Evolutionary conservation across 2,113 vertebrate species (phyloP), one percentile per base, ranked within the genome.

Genomic region (Gorsachius goisagi): DNA sequence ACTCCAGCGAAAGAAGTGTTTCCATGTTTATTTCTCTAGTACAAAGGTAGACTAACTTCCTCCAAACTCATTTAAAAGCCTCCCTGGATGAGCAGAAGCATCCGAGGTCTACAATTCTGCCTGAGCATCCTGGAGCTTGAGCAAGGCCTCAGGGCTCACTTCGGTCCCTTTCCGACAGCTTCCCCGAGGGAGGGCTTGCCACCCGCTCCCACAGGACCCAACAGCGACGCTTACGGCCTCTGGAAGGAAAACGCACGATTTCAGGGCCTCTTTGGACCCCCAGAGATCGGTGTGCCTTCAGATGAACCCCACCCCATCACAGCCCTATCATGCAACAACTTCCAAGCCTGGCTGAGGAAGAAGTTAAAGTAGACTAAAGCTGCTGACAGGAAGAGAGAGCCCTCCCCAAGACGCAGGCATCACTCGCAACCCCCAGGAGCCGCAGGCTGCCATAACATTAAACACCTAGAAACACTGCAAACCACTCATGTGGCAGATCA

Each of bases 201-300:
- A 27, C 23, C n/a, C 3, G 4, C 72, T 88, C 33, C 30, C 23
- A 11, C 20, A 6, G 17, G 27, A 26, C 20, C 47, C 18, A 10
- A 6, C 39, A 26, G 35, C 2, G 2, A 52, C 2, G 4, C 55
- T 44, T 15, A 15, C 0, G 4, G 71, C 19, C 56, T 11, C 44
- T 33, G 41, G 15, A 35, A 75, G 49, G 45, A 63, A 30, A 49
- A 24, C 1, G 5, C 26, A 22, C 2, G 9, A 22, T 9, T 53
- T n/a, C 14, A 8, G 30, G 47, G 33, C 23, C 39, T 47, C 44
- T 62, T 23, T 21, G 28, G 72, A 20, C 19, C 23, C 15, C 1
- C 8, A 41, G n/a, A 49, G 49, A 32, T 13, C 3, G 4, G 14
- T 22, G 4, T 3, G 11, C n/a, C 56, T n/a, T n/a, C n/a, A 39